Evolutionary conservation across 2,113 vertebrate species (phyloP), one percentile per base, ranked within the genome.

Genomic region (Gambusia holbrooki): DNA sequence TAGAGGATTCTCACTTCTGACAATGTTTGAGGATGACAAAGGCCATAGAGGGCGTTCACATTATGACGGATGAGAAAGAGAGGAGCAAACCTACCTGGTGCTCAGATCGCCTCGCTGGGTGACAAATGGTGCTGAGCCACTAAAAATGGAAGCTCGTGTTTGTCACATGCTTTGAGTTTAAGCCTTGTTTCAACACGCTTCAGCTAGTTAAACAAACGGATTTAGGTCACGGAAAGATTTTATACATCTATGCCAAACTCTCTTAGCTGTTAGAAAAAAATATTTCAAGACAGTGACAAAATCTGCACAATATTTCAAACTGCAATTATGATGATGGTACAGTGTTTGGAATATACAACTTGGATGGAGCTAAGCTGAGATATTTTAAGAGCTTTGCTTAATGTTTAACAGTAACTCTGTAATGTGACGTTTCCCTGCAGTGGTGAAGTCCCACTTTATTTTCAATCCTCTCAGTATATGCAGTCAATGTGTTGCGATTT

Each of bases 161-260:
- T 51, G 28, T 69, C 45, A 69, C 22, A 69, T 54, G 68, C 29
- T 15, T 37, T 60, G 29, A 5, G 60, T 37, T 72, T 5, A 14
- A n/a, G 7, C 35, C 14, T 69, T 42, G 6, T 76, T 78, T 76
- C 6, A 76, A 72, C 66, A 45, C 33, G 9, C 30, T 75, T 35
- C 54, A 27, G 29, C 14, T 73, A 65, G 63, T 58, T 13, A 8
- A 33, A 30, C 12, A 65, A 68, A 58, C 72, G 7, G 8, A 48
- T 80, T 72, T 54, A 71, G 58, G 60, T 70, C 58, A 63, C 71
- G 76, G 25, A 58, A 58, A 62, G 62, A 37, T 71, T 28, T 64
- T 65, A 69, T 35, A 13, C 22, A 71, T 77, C 76, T 37, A 65
- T 62, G 48, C 67, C 61, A 62, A 62, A 37, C 64, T 83, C 67